Conservation (phyloP, 2,113 vertebrate species). For the Tachuris rubrigastra region DNA sequence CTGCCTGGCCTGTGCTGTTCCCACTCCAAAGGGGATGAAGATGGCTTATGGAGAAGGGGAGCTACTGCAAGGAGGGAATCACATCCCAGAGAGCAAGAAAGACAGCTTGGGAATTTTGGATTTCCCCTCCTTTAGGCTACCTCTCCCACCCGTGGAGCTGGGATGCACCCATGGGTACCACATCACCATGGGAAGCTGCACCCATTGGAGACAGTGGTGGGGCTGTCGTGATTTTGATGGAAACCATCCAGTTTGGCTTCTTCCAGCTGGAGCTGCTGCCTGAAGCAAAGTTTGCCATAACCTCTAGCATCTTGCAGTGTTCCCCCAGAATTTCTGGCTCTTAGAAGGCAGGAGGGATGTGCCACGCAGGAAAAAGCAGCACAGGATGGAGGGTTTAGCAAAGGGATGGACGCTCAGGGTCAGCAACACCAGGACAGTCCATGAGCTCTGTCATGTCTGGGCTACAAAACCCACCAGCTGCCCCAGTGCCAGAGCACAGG, state of each 20-base stretch:
- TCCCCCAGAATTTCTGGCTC: neutral
- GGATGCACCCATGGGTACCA: neutral
- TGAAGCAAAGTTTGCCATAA: neutral
- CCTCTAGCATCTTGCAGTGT: neutral
- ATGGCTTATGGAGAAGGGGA: neutral
- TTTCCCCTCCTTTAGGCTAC: neutral
- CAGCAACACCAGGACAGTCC: neutral
- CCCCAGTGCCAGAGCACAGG: neutral
- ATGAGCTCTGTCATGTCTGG: rapidly evolving
- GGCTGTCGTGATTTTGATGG: rapidly evolving
- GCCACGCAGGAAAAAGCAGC: rapidly evolving
- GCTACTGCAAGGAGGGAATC: neutral
- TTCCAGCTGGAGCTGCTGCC: neutral
- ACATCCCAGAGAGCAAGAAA: neutral
- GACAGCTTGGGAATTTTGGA: neutral
- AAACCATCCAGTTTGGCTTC: neutral
- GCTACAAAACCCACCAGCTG: neutral
- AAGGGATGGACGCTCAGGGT: neutral
- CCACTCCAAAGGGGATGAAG: neutral
- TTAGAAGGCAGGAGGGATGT: neutral
- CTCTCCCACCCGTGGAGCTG: neutral
- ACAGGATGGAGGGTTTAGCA: rapidly evolving
- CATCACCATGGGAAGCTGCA: neutral
- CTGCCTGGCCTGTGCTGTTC: neutral
- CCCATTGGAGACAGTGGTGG: rapidly evolving